Conservation (phyloP, 2,888 invertebrate species). For the Troides aeacus region DNA sequence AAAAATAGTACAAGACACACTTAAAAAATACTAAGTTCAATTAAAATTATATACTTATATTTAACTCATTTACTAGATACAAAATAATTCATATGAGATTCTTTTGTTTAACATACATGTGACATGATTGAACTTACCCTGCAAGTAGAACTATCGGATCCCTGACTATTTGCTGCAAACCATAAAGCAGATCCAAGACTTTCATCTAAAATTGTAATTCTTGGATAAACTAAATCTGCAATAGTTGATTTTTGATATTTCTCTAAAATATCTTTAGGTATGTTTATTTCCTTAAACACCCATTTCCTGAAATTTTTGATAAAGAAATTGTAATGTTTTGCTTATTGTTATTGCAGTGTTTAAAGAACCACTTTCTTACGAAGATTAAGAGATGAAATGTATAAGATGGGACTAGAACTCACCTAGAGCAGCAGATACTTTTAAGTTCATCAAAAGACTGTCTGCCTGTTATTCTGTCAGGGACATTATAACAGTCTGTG, state of each 20-base stretch:
- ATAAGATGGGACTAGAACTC: constrained; percentile 18
- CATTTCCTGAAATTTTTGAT: constrained; percentile 81
- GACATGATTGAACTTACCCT: constrained; percentile 70
- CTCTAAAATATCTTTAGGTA: constrained; percentile 83
- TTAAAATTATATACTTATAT: no score
- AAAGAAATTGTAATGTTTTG: neutral
- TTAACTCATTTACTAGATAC: no score
- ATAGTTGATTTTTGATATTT: constrained; percentile 79
- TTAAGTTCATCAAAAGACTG: constrained; percentile 85
- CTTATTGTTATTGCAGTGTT: neutral
- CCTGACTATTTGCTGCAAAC: constrained; percentile 92
- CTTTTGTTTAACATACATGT: neutral
- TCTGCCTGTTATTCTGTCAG: constrained; percentile 90
- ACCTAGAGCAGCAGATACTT: constrained; percentile 83
- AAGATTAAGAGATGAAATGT: neutral
- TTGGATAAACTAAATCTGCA: constrained; percentile 90
- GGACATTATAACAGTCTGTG: constrained; percentile 82
- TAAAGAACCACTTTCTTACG: neutral
- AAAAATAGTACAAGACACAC: no score
- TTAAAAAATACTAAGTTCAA: no score
- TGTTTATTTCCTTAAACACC: constrained; percentile 91
- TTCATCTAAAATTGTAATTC: constrained; percentile 94
- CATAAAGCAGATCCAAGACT: constrained; percentile 97
- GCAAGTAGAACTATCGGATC: constrained; percentile 77
- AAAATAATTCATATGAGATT: no score